Base-by-base conservation (phyloP, 2,113 vertebrate species). In the Todiramphus saurophagus region DNA sequence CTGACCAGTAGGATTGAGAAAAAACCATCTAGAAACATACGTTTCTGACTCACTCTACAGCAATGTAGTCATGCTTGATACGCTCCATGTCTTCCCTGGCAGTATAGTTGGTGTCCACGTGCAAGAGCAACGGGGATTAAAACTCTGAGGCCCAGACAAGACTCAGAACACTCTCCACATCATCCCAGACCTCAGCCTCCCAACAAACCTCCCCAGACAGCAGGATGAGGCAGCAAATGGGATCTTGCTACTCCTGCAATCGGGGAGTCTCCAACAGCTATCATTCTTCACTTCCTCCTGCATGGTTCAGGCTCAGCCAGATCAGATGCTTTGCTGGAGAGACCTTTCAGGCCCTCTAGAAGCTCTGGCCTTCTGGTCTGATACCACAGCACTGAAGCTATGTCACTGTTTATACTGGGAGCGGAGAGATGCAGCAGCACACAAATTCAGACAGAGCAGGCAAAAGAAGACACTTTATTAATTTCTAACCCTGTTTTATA, bases 91-190 rank as follows among this genome's bases (percentile, higher is more conserved):
- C 44, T 69, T 14, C 43, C 16, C 69, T 73, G 24, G 27, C 35
- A 60, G 46, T 20, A 39, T n/a, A 4, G 0, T 5, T 30, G 23
- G 27, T 44, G 18, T 28, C 18, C 27, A 9, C 1, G 3, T 12
- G 33, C 37, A 44, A 51, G 18, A 63, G 68, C 41, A 70, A 51
- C 43, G 33, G 6, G 17, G 44, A 59, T 7, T 51, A 37, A 23
- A n/a, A 75, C 24, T 53, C 30, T 13, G 2, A 76, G 31, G 83
- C 25, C 17, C 53, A 48, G 53, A 62, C 27, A 68, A 50, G 60
- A 55, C 27, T 79, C n/a, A 11, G 53, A 7, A 28, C 1, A 7
- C 4, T 59, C 13, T 25, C 43, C 16, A n/a, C 44, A 43, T 37
- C 7, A 0, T 55, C 31, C 41, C 48, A 75, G 48, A 23, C 10